Conservation (phyloP, 1,140 invertebrate genomes). For the Lasaia peninsularis region DNA sequence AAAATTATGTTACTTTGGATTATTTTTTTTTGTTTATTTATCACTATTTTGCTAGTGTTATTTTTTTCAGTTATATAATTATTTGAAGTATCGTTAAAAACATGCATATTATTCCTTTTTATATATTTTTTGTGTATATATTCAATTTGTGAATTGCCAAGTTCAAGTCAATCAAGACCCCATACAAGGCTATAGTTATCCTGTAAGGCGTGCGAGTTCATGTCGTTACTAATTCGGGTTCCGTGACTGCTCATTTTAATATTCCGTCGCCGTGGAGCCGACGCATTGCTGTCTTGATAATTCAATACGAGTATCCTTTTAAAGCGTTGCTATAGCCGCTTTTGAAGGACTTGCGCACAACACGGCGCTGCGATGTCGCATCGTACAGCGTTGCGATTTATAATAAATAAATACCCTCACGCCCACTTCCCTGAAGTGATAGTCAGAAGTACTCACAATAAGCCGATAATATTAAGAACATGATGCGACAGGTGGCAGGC, state of each 20-base stretch:
- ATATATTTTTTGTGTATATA: no score
- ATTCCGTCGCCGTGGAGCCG: conserved; percentile 5
- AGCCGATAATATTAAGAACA: no score
- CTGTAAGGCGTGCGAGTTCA: not conserved
- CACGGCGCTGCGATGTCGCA: not conserved
- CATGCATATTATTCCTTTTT: no score
- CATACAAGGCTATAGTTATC: not conserved
- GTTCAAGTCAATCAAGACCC: not conserved
- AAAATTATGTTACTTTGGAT: no score
- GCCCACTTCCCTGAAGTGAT: no score
- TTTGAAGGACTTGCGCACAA: not conserved
- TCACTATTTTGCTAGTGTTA: no score
- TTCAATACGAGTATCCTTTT: conserved; percentile 6
- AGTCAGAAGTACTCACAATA: not conserved
- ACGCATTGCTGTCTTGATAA: conserved; percentile 6
- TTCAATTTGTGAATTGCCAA: not conserved
- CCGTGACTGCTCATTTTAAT: conserved; percentile 4
- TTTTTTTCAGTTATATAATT: no score
- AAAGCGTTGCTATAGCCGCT: conserved; percentile 3
- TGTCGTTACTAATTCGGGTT: conserved; percentile 5
- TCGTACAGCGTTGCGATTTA: not conserved
- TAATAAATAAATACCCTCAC: no score
- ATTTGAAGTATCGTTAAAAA: no score
- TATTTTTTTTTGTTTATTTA: no score
- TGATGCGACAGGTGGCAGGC: no score